Evolutionary conservation across 2,888 invertebrate genomes (phyloP).

Genomic region (Tolmerus cingulatus): DNA sequence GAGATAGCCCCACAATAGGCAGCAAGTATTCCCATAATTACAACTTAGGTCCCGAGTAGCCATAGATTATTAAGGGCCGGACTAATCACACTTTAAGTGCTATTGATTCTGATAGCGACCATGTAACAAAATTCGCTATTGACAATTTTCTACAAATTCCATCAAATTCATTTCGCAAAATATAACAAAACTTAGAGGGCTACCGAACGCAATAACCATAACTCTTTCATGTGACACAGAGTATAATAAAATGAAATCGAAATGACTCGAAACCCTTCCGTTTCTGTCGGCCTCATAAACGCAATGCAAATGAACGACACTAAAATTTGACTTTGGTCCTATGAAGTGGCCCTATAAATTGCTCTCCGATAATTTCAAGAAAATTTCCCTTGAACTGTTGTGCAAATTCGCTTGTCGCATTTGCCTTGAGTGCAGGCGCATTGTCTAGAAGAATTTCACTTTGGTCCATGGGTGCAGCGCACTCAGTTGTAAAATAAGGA

Average conservation of each 20-base stretch:
- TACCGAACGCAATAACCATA: not conserved
- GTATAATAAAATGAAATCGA: not conserved
- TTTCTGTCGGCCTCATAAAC: not conserved
- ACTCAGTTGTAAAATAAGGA: slow-evolving; percentile 1
- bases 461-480: not conserved
- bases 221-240: not conserved
- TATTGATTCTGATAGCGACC: not conserved
- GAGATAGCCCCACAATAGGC: not conserved
- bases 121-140: not conserved
- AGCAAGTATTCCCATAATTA: not conserved
- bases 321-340: slow-evolving; percentile 8
- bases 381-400: not conserved
- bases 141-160: not conserved
- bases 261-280: not conserved
- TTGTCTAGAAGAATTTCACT: not conserved
- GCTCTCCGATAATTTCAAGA: not conserved
- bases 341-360: not conserved
- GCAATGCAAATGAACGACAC: not conserved
- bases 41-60: not conserved
- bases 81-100: not conserved
- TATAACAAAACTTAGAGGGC: not conserved
- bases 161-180: not conserved
- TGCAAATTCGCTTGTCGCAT: slow-evolving; percentile 12
- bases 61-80: not conserved
- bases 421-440: not conserved